Conservation (phyloP, 2,113 vertebrate genomes). For the Lepisosteus oculatus region DNA sequence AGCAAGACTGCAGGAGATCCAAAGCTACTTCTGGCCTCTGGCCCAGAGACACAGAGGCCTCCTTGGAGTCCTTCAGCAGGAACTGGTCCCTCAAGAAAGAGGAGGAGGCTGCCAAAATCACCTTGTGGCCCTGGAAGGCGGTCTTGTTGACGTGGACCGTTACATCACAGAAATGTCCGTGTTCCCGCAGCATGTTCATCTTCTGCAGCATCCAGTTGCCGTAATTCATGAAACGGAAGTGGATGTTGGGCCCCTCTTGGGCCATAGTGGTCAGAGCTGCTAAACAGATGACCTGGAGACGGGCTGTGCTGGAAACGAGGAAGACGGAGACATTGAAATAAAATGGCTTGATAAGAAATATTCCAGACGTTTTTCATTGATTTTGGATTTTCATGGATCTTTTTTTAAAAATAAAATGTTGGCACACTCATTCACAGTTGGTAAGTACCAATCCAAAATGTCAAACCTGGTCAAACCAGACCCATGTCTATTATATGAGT, state of each 20-base stretch:
- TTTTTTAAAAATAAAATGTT: no score
- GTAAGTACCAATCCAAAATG: no score
- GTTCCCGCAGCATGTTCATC: conserved; percentile 76
- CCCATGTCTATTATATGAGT: no score
- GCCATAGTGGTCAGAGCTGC: conserved; percentile 53
- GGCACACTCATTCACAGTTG: no score
- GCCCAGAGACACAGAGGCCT: conserved; percentile 71
- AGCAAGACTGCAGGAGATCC: conserved; percentile 72
- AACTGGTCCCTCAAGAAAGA: conserved; percentile 80
- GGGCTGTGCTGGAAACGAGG: no score
- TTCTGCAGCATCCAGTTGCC: conserved; percentile 72
- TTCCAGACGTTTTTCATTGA: no score
- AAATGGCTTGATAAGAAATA: no score
- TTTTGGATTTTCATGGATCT: no score
- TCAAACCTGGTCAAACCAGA: no score
- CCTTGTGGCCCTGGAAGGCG: conserved; percentile 77
- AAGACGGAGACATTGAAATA: no score
- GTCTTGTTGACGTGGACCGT: conserved; percentile 76
- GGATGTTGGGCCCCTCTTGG: conserved; percentile 69
- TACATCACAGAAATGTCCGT: conserved; percentile 78
- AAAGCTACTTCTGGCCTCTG: conserved; percentile 76
- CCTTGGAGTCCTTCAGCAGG: conserved; percentile 70
- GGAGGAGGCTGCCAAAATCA: conserved; percentile 76
- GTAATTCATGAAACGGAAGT: conserved; percentile 76
- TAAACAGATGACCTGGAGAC: no score